Conservation (phyloP, 2,113 vertebrate genomes). For the Geococcyx californianus region DNA sequence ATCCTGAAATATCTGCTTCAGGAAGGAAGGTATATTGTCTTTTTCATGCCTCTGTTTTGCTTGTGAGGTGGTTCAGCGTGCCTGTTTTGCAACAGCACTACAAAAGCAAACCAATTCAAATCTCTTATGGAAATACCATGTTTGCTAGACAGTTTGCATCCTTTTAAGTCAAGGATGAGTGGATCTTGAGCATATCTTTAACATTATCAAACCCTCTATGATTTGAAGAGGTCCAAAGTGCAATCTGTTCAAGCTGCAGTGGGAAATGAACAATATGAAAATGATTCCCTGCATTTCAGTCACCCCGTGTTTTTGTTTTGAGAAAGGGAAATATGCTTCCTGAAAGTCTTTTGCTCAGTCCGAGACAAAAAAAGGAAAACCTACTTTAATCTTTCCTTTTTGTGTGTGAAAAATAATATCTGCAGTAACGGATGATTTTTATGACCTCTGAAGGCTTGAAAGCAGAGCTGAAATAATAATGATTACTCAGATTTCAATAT, state of each 20-base stretch:
- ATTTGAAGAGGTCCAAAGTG: background rate
- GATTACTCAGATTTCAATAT: background rate
- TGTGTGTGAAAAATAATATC: constrained; percentile 41
- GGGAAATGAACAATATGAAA: constrained; percentile 57
- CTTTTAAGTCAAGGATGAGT: constrained; percentile 51
- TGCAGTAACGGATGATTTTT: constrained; percentile 5
- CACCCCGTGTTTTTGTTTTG: background rate
- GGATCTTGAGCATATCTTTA: constrained; percentile 46
- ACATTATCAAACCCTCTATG: constrained; percentile 30
- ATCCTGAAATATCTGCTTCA: constrained; percentile 79
- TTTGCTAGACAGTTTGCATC: constrained; percentile 55
- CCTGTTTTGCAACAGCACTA: constrained; percentile 51
- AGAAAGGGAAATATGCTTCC: constrained; percentile 54
- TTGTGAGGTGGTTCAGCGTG: constrained; percentile 56
- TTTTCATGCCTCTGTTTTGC: constrained; percentile 73
- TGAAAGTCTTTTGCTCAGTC: constrained; percentile 9
- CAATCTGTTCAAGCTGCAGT: background rate
- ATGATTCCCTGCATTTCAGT: constrained; percentile 33
- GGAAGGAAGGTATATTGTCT: constrained; percentile 82
- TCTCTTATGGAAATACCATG: constrained; percentile 57
- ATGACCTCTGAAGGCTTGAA: constrained; percentile 24
- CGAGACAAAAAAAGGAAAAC: background rate
- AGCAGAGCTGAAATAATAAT: constrained; percentile 43
- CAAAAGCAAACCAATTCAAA: constrained; percentile 60
- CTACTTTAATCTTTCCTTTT: background rate